phyloP scores from a whole-genome alignment of 2,113 vertebrate genomes.

The Chaetops frenatus region DNA sequence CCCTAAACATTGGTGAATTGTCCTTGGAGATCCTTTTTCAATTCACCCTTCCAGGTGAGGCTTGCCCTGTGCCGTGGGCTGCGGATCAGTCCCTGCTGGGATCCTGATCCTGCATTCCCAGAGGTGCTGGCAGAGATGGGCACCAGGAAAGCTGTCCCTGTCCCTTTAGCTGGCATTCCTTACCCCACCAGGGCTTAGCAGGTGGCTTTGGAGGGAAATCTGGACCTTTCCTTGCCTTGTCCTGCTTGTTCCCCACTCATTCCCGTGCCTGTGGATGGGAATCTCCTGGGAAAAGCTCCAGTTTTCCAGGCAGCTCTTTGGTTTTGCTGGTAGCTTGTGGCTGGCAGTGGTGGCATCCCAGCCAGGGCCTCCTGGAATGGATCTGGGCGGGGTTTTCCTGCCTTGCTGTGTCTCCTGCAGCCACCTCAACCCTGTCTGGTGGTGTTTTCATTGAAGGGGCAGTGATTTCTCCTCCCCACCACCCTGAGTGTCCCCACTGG shows the following conservation, averaged over 20 bases:
- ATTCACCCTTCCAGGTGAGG: neutral
- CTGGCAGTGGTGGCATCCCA: neutral
- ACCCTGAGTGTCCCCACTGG: neutral
- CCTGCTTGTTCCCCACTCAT: rapidly evolving
- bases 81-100: neutral
- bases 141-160: neutral
- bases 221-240: rapidly evolving
- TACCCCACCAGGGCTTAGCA: neutral
- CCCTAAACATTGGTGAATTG: neutral
- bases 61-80: rapidly evolving
- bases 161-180: neutral
- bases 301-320: neutral
- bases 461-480: neutral
- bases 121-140: neutral
- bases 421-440: neutral
- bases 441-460: neutral
- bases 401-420: neutral
- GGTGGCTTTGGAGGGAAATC: rapidly evolving
- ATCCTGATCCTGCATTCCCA: rapidly evolving
- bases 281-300: neutral
- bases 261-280: neutral
- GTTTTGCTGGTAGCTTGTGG: neutral
- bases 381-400: neutral
- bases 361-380: neutral
- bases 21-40: neutral